Conservation (phyloP, 2,888 invertebrate genomes). For the Clivina fossor region DNA sequence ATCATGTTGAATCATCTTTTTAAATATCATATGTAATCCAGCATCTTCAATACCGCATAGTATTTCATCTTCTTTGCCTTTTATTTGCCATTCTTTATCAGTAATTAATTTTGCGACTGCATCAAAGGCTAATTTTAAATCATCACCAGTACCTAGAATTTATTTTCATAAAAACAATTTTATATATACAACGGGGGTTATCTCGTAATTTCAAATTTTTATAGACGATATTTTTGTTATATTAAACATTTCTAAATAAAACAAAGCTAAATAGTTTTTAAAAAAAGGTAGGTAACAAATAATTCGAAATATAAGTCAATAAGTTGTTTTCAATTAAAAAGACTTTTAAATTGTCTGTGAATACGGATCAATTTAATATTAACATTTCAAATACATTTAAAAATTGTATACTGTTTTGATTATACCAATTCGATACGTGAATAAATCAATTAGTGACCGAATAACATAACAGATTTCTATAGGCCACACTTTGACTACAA, state of each 20-base stretch:
- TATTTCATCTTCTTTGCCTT: conserved; percentile 53
- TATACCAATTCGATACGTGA: no score
- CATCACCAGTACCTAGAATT: conserved; percentile 48
- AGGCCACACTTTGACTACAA: no score
- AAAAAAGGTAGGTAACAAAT: no score
- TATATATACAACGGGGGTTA: no score
- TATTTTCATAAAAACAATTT: not conserved
- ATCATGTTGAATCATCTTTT: conserved; percentile 71
- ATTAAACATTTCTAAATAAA: not conserved
- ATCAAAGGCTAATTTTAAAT: conserved; percentile 53
- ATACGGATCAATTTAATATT: no score
- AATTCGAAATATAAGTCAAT: no score
- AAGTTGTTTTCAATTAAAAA: no score
- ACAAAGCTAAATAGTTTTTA: conserved; percentile 36
- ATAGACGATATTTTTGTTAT: not conserved
- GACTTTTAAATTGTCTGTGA: no score
- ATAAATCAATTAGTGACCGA: no score
- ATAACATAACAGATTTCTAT: no score
- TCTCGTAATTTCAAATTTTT: conserved; percentile 8
- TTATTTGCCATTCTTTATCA: conserved; percentile 59
- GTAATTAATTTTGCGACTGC: conserved; percentile 55
- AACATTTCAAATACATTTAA: no score
- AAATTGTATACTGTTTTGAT: no score
- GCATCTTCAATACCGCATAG: conserved; percentile 72
- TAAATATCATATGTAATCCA: conserved; percentile 74